These are phyloP conservation scores for Xestobium rufovillosum DNA, from an alignment of 2,888 invertebrate species.

Conservation along the genomic window DNA sequence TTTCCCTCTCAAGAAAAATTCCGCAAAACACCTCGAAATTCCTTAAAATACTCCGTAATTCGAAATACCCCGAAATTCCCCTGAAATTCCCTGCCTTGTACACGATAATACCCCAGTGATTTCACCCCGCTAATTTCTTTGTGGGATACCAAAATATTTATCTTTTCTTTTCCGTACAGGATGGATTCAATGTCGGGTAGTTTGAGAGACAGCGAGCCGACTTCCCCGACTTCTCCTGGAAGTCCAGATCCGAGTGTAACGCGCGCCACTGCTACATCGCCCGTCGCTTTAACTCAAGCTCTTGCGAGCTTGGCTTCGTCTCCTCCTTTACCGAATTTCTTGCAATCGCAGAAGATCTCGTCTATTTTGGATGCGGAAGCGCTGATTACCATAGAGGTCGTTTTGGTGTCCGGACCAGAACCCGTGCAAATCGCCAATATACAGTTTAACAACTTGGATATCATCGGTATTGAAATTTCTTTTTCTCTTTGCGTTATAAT, in stretches of 20 bases:
- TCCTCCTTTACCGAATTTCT: constrained; percentile 27
- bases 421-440: constrained; percentile 71
- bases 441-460: constrained; percentile 89
- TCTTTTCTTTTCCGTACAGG: too few relatives aligned
- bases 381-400: constrained; percentile 72
- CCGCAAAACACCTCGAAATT: too few relatives aligned
- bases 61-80: too few relatives aligned
- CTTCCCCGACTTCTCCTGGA: constrained; percentile 78
- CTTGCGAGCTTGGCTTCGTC: constrained; percentile 41
- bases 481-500: background rate
- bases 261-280: constrained; percentile 43
- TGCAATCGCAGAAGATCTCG: constrained; percentile 23
- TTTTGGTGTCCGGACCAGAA: constrained; percentile 52
- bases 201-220: constrained; percentile 84
- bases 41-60: too few relatives aligned
- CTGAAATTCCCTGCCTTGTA: too few relatives aligned
- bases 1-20: too few relatives aligned
- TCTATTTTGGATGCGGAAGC: constrained; percentile 55
- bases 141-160: too few relatives aligned
- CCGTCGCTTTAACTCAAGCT: constrained; percentile 51
- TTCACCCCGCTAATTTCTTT: too few relatives aligned
- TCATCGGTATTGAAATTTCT: constrained; percentile 66
- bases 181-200: constrained; percentile 94
- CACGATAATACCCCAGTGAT: too few relatives aligned
- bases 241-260: constrained; percentile 53